phyloP scores from a whole-genome alignment of 2,888 invertebrate genomes.

The Heteromyza rotundicornis region DNA sequence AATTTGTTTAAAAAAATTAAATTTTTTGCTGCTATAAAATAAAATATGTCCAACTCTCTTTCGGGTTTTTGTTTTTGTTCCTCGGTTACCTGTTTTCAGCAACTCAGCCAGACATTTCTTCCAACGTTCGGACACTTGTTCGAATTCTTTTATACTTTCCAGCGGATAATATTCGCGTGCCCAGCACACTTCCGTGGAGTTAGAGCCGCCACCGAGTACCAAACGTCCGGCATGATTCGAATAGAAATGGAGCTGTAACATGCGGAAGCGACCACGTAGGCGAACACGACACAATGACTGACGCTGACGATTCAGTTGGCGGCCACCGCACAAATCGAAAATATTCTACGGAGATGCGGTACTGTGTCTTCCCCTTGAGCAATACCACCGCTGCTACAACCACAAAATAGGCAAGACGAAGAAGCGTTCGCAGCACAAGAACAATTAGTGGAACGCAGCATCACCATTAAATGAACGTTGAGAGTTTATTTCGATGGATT shows the following conservation, averaged over 20 bases:
- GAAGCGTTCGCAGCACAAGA: neutral
- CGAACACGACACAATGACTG: slow-evolving; percentile 4
- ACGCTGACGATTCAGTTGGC: neutral
- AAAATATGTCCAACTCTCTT: neutral
- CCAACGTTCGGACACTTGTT: slow-evolving; percentile 77
- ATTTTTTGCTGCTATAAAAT: too few relatives aligned
- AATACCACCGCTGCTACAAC: neutral
- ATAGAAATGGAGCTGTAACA: slow-evolving; percentile 85
- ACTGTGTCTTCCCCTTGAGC: neutral
- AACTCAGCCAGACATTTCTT: slow-evolving; percentile 78
- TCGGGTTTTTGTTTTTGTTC: too few relatives aligned
- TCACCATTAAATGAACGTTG: slow-evolving; percentile 2
- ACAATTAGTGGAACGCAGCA: slow-evolving; percentile 5
- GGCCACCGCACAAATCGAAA: neutral
- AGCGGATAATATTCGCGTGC: slow-evolving; percentile 72
- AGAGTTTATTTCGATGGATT: neutral
- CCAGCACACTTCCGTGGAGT: slow-evolving; percentile 49
- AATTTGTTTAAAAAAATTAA: too few relatives aligned
- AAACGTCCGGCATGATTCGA: slow-evolving; percentile 78
- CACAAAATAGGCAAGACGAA: neutral
- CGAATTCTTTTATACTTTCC: slow-evolving; percentile 88
- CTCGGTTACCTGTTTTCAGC: slow-evolving; percentile 67
- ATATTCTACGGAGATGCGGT: neutral
- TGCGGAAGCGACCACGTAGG: slow-evolving; percentile 65
- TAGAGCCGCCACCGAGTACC: slow-evolving; percentile 65